Conservation (phyloP, 2,888 invertebrate genomes). For the Agriotes lineatus region DNA sequence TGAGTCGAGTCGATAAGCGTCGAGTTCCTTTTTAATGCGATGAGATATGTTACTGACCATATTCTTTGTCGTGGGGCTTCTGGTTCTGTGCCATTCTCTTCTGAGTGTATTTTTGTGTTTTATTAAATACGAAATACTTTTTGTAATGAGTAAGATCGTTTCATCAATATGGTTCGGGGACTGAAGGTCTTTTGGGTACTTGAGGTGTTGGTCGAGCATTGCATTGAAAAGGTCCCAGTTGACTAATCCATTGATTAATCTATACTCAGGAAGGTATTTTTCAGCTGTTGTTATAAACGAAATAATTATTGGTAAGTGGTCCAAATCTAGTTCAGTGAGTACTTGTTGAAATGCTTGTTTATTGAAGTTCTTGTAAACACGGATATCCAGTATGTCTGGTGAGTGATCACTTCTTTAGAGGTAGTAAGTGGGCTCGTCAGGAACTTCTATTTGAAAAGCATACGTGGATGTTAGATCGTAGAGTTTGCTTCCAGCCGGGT, state of each 20-base stretch:
- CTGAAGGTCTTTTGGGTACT: slow-evolving; percentile 13
- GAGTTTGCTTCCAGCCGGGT: slow-evolving; percentile 4
- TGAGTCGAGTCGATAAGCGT: slow-evolving; percentile 1
- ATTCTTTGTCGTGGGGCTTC: too few species aligned
- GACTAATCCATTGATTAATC: slow-evolving; percentile 13
- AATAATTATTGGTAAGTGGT: slow-evolving; percentile 22
- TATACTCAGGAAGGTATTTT: background rate
- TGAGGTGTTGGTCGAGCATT: slow-evolving; percentile 9
- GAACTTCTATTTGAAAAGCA: slow-evolving; percentile 19
- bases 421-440: slow-evolving; percentile 16
- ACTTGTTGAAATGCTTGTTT: slow-evolving; percentile 19
- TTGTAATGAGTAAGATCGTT: too few species aligned
- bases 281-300: slow-evolving; percentile 1
- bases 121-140: background rate
- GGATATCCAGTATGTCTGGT: slow-evolving; percentile 18
- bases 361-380: slow-evolving; percentile 18
- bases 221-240: background rate
- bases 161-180: too few species aligned
- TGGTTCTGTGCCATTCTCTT: too few species aligned
- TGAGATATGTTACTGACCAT: too few species aligned
- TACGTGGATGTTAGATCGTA: slow-evolving; percentile 12
- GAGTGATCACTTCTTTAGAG: slow-evolving; percentile 14
- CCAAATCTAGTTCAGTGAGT: slow-evolving; percentile 9
- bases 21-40: too few species aligned
- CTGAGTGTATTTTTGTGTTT: too few species aligned